Evolutionary conservation across 1,140 invertebrate species (phyloP).

Genomic region (Prorops nasuta): DNA sequence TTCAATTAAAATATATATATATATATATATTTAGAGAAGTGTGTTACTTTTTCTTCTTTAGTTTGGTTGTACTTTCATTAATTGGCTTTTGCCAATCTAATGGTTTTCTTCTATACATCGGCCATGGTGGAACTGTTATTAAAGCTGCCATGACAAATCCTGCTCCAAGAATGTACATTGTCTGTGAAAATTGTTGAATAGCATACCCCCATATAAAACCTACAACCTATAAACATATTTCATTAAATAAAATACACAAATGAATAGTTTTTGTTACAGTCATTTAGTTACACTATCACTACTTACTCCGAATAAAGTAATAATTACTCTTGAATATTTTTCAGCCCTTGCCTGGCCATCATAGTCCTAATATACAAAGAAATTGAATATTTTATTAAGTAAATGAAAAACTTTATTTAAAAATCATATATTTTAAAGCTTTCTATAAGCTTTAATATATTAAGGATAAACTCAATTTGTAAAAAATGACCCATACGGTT

Average conservation of each 20-base stretch:
- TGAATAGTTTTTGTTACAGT: neutral
- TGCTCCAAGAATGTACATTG: slow-evolving; percentile 87
- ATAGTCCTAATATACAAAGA: slow-evolving; percentile 71
- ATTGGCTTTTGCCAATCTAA: slow-evolving; percentile 87
- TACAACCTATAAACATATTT: slow-evolving; percentile 61
- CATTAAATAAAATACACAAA: neutral
- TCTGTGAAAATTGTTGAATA: slow-evolving; percentile 93
- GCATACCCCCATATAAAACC: slow-evolving; percentile 91
- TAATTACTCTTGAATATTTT: slow-evolving; percentile 82
- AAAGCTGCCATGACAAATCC: slow-evolving; percentile 84
- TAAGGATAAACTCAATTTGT: neutral
- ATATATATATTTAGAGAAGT: too few relatives aligned
- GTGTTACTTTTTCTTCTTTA: slow-evolving; percentile 55
- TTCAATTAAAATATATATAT: too few relatives aligned
- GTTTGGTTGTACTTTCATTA: slow-evolving; percentile 35
- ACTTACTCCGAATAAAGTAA: slow-evolving; percentile 81
- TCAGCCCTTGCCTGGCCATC: slow-evolving; percentile 88
- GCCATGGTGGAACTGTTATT: slow-evolving; percentile 88
- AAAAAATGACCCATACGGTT: too few relatives aligned
- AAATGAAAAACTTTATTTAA: slow-evolving; percentile 6
- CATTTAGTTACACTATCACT: too few relatives aligned
- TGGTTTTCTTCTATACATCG: slow-evolving; percentile 84
- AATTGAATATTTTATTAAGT: too few relatives aligned
- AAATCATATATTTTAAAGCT: neutral
- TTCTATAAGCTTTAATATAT: neutral